Percentiles rank a stretch among this genome's conserved stretches.
Evolutionary conservation across 2,888 invertebrate species (phyloP).

Genomic region (Athalia circularis): DNA sequence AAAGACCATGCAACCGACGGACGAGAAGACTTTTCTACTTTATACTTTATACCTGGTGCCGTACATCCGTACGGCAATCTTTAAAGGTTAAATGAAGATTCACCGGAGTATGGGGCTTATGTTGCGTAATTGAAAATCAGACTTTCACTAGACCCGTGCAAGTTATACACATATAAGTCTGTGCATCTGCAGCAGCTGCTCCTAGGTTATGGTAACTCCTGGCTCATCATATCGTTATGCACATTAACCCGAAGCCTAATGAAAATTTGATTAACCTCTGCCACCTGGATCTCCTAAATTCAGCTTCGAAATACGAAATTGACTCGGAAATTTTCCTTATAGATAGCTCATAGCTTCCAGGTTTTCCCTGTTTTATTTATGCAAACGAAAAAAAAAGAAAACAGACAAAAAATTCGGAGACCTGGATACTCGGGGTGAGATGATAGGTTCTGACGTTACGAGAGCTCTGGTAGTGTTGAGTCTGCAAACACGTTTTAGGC

Average conservation of each 20-base stretch:
- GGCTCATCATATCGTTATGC: no score
- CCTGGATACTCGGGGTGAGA: constrained; percentile 9
- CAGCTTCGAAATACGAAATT: no score
- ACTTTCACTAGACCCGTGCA: constrained; percentile 60
- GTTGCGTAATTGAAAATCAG: constrained; percentile 62
- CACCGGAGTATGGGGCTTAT: constrained; percentile 49
- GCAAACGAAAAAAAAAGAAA: no score
- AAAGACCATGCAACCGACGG: constrained; percentile 2
- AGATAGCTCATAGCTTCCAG: not conserved
- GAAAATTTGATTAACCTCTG: no score
- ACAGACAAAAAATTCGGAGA: not conserved
- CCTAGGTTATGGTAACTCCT: not conserved
- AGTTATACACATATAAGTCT: not conserved
- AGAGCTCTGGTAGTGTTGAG: constrained; percentile 10
- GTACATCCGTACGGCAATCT: constrained; percentile 45
- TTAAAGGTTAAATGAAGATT: constrained; percentile 62
- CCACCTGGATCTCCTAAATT: no score
- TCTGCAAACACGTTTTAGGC: constrained; percentile 36
- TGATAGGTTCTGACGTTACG: constrained; percentile 19
- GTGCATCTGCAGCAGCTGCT: not conserved
- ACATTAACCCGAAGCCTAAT: no score
- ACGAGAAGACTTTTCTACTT: constrained; percentile 39
- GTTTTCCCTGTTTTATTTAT: no score
- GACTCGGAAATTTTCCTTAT: no score
- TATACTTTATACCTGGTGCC: not conserved